Evolutionary conservation across 2,113 vertebrate species (phyloP).

Genomic region (Cairina moschata): DNA sequence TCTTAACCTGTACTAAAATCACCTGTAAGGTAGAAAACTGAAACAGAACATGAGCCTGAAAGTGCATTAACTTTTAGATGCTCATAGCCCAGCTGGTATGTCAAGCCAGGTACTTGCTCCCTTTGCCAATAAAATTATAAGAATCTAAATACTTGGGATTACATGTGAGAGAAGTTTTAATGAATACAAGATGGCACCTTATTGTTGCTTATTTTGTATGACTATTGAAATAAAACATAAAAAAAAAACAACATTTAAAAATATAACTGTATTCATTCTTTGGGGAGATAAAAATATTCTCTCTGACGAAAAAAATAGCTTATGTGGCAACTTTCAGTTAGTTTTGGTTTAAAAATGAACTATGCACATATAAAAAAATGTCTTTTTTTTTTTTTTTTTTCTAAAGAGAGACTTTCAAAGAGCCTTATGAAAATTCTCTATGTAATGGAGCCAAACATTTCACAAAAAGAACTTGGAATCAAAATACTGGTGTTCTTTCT

Average conservation of each 20-base stretch:
- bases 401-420: conserved; percentile 45
- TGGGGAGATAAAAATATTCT: conserved; percentile 5
- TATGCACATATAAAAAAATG: conserved; percentile 12
- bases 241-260: not conserved
- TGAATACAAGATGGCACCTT: conserved; percentile 32
- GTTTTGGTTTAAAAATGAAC: conserved; percentile 33
- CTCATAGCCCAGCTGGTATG: not conserved
- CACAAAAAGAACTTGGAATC: conserved; percentile 42
- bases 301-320: not conserved
- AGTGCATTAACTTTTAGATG: not conserved
- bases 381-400: not conserved
- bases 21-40: not conserved
- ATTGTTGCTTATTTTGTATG: conserved; percentile 25
- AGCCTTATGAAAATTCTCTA: conserved; percentile 39
- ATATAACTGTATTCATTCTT: conserved; percentile 29
- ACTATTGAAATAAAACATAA: not conserved
- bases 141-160: not conserved
- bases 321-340: conserved; percentile 37
- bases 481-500: conserved; percentile 34
- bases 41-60: not conserved
- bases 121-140: conserved; percentile 19
- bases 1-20: not conserved
- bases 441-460: conserved; percentile 44
- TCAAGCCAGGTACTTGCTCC: not conserved
- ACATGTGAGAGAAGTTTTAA: conserved; percentile 10